Conservation (phyloP, 2,113 vertebrate species). For the Bagarius yarrelli region DNA sequence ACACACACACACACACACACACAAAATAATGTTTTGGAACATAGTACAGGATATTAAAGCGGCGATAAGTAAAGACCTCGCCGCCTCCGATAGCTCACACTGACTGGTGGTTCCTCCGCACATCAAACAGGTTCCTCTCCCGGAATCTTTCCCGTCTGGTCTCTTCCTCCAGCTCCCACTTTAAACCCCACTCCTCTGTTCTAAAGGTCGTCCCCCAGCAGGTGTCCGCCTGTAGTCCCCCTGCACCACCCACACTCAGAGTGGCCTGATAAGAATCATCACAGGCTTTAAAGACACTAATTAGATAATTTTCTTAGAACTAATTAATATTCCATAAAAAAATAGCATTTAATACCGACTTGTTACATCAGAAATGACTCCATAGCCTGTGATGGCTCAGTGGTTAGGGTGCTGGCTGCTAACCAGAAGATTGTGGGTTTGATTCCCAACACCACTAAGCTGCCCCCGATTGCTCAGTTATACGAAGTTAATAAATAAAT, state of each 20-base stretch:
- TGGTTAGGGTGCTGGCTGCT: too few relatives aligned
- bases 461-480: too few relatives aligned
- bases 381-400: too few relatives aligned
- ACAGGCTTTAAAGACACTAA: background rate
- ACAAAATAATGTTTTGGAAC: background rate
- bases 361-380: too few relatives aligned
- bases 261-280: background rate
- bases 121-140: slow-evolving; percentile 35
- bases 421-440: too few relatives aligned
- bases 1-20: background rate
- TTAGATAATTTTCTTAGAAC: too few relatives aligned
- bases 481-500: too few relatives aligned
- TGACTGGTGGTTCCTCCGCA: slow-evolving; percentile 5
- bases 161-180: slow-evolving; percentile 30
- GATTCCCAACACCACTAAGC: too few relatives aligned
- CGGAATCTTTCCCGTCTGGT: slow-evolving; percentile 8
- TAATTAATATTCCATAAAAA: too few relatives aligned
- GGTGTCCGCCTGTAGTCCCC: background rate
- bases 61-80: slow-evolving; percentile 18
- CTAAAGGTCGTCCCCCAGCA: background rate
- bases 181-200: background rate
- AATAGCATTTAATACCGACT: too few relatives aligned
- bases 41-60: slow-evolving; percentile 22
- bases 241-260: background rate
- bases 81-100: background rate